Evolutionary conservation across 2,113 vertebrate species (phyloP), one percentile per base, ranked within the genome.

Genomic region (Xenopus laevis): DNA sequence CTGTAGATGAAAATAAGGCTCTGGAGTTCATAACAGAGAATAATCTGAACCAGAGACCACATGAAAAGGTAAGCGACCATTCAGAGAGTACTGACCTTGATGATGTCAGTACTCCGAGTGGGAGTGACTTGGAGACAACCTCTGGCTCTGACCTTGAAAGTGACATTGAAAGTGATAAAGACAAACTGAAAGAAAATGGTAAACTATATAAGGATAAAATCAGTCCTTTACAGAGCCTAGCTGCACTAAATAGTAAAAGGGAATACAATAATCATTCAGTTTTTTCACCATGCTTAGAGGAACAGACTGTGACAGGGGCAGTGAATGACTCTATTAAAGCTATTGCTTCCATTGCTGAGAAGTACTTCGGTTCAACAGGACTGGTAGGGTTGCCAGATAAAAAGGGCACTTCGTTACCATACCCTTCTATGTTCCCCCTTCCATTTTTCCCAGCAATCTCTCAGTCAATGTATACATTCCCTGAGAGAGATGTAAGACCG

Each of bases 321-420:
- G 97, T 99, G 82, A 98, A 98, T 90, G 96, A 98, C 94, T 99
- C 97, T 89, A 98, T 98, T 89, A 98, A 98, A 86, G 96, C 97
- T 87, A 98, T 99, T 85, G 97, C 96, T 82, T 98, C 97, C 86
- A 99, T 99, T 88, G 96, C 97, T 80, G 97, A 99, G 88, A 98
- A 98, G 89, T 99, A 98, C 88, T 99, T 99, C 93, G 96, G 97
- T 89, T 98, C 96, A 74, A 93, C 95, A 79, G 96, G 96, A 89
- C 93, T 98, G 83, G 93, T 93, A 82, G 92, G 96, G 82, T 92
- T 98, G 81, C 97, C 96, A 88, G 94, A 97, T 86, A 98, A 98
- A 92, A 98, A 98, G 88, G 93, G 95, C 17, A 93, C 93, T 80
- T 85, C 94, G 78, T 89, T 98, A 91, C 93, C 94, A 81, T 99